phyloP scores from a whole-genome alignment of 2,113 vertebrate species.

The Lycocorax pyrrhopterus region DNA sequence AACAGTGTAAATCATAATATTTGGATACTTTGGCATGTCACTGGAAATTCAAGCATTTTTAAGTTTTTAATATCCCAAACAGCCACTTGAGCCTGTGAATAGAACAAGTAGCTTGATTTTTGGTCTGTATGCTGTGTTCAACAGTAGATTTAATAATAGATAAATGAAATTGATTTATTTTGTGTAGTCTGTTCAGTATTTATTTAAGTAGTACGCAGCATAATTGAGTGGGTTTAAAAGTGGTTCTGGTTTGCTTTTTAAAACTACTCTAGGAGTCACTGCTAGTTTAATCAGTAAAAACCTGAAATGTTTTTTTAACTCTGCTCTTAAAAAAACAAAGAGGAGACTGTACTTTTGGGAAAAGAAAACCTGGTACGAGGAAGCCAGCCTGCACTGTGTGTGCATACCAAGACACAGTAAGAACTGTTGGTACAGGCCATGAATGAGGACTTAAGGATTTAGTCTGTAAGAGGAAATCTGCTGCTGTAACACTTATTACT shows the following conservation, averaged over 20 bases:
- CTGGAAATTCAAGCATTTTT: background rate
- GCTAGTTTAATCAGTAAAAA: background rate
- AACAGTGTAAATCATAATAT: background rate
- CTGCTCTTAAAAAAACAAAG: background rate
- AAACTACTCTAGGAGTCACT: background rate
- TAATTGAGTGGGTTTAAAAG: background rate
- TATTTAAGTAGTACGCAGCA: background rate
- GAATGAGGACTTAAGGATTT: background rate
- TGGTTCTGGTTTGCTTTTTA: background rate
- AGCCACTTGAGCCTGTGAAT: background rate
- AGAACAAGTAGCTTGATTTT: background rate
- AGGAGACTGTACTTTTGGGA: background rate
- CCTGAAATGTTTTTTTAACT: background rate
- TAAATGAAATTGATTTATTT: background rate
- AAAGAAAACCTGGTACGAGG: accelerated
- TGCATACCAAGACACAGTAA: background rate
- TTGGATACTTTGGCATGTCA: background rate
- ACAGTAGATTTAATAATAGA: background rate
- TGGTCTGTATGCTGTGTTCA: background rate
- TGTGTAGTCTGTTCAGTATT: background rate
- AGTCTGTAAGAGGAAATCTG: background rate
- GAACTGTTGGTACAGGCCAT: background rate
- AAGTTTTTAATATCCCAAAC: background rate
- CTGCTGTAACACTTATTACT: background rate
- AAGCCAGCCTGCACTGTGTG: accelerated